Base-by-base conservation (phyloP, 37 sponge, comb jelly and placozoan species). In the Oscarella lobularis region DNA sequence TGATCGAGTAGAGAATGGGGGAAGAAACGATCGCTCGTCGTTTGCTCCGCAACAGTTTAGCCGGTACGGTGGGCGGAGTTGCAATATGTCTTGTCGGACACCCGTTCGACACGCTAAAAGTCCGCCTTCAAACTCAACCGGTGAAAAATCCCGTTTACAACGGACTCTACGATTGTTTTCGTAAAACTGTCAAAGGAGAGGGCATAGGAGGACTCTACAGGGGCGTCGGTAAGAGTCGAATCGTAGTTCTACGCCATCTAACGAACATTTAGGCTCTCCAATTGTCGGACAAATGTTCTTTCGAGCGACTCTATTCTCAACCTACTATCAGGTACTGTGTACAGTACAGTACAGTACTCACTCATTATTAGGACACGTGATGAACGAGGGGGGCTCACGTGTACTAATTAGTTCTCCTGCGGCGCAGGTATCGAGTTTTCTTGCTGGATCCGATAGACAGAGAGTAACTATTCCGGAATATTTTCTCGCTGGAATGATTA, bases 271-370 rank as follows among this genome's bases (percentile, higher is more conserved):
- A 74, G 75, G 75, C 9, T 74, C 75, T 6, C 75, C 75, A 5
- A 41, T 74, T 74, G 75, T 39, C 29, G 75, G 75, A 5, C 75
- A 74, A 35, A 74, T 74, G 75, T 74, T 74, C n/a, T 74, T 74
- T 31, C 55, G 75, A 66, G 75, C 75, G 9, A 74, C 75, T 31
- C 65, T 74, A 5, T 74, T 74, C 54, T n/a, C 75, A 36, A 74
- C 75, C 6, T 74, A 74, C 65, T 74, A 66, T 31, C 75, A 74
- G 75, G 75, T 74, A 27, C 27, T 27, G 65, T 54, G 65, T 27
- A 27, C 27, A 54, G 65, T 27, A 54, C 65, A 54, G 9, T 70
- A 70, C 35, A 31, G 27, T 70, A 35, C 73, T 27, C 29, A 70
- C 14, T 70, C 37, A 70, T 35, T 70, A 14, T n/a, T 70, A 29